Conservation (phyloP, 2,113 vertebrate species). For the Plecturocebus donacophilus region DNA sequence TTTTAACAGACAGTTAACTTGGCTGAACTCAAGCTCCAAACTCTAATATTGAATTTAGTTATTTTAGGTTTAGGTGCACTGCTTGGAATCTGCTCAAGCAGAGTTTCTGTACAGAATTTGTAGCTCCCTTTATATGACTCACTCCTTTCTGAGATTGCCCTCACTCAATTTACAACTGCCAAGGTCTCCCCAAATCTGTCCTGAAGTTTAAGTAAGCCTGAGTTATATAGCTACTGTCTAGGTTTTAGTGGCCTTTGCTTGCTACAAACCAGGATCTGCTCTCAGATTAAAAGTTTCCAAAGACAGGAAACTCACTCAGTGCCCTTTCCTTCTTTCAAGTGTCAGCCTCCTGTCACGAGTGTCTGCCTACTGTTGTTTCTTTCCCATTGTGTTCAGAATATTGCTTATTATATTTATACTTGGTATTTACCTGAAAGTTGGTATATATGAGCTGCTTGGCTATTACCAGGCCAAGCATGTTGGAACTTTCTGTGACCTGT, state of each 20-base stretch:
- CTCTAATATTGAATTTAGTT: background rate
- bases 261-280: background rate
- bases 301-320: background rate
- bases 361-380: background rate
- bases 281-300: background rate
- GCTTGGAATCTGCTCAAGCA: background rate
- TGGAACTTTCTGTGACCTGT: background rate
- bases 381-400: background rate
- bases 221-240: background rate
- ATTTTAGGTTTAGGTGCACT: rapidly evolving
- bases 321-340: background rate
- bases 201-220: background rate
- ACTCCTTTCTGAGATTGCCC: background rate
- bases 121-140: background rate
- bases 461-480: background rate
- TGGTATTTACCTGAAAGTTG: background rate
- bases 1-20: background rate
- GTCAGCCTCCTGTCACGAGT: background rate
- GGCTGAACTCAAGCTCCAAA: background rate
- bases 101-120: background rate
- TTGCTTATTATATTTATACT: background rate
- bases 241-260: background rate
- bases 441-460: background rate
- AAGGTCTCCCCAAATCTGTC: background rate
- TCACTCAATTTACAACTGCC: background rate